Base-by-base conservation (phyloP, 2,888 invertebrate genomes). In the Sympetrum striolatum region DNA sequence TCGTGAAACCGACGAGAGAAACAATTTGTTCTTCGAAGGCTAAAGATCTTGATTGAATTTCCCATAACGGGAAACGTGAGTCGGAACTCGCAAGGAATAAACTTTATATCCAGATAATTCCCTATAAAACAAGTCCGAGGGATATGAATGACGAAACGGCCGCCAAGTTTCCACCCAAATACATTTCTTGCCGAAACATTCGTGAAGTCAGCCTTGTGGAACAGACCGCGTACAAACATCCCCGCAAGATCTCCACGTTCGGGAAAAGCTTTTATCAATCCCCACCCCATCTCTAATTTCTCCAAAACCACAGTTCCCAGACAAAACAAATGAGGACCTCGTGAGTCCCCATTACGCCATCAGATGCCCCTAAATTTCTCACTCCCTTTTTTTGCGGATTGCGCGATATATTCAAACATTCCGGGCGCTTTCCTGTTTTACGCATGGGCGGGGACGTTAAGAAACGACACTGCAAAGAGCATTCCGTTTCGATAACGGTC, bases 221-320 rank as follows among this genome's bases (percentile, higher is more conserved):
- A 86, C 86, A 37, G 86, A 86, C 58, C 58, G 82, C 58, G 31
- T 35, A 82, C 44, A 53, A 58, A 58, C 48, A 44, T 35, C 22
- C 58, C 35, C 58, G 58, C 82, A 18, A 60, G 64, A 64, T 35
- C 58, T 22, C 35, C 58, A 35, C 58, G 60, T 86, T 60, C 86
- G n/a, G 37, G 60, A 60, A 86, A 86, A 86, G 37, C 86, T 86
- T 86, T 64, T 64, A 86, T 86, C 86, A 35, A n/a, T 60, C 60
- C 60, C n/a, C 86, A 60, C 12, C 12, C 82, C 58, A 35, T 82
- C 58, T 60, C 37, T 37, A 15, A 39, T n/a, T 18, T 60, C 37
- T 60, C 60, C 60, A 35, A 58, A 86, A 35, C 35, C 58, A 64
- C 22, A 39, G n/a, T 58, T 82, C 22, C 37, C 12, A 31, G 60